Base-by-base conservation (phyloP, 2,113 vertebrate species). In the Sturnira hondurensis region DNA sequence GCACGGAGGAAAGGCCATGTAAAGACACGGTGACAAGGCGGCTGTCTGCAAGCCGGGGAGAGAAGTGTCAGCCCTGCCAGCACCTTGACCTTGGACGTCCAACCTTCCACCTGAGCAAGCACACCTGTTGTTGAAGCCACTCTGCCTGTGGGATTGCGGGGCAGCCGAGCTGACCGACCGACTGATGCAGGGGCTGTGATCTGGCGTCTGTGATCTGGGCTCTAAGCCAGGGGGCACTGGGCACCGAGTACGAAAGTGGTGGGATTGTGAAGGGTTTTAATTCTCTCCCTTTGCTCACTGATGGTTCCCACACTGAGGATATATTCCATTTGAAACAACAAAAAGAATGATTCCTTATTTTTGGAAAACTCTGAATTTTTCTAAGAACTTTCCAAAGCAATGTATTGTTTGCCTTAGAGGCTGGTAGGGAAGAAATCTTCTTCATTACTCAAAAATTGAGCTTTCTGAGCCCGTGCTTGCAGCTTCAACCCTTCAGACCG, bases 381-480 rank as follows among this genome's bases (percentile, higher is more conserved):
- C 83, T 26, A 58, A 70, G 92, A 41, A 38, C 74, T 74, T 82
- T 85, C 68, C 43, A 52, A 76, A 61, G 31, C 67, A 43, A 8
- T 2, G 1, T 26, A 5, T 54, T 26, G 1, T 68, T 70, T 61
- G 41, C 5, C 54, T 15, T 26, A n/a, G 81, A 76, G 28, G 28
- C 58, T 15, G n/a, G 13, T 16, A 31, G 43, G 88, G 52, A 70
- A 76, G 90, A 52, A 19, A 28, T 5, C 3, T 2, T 47, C 63
- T 56, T 68, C 19, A 88, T 84, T 63, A 65, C 22, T 68, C 15
- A 31, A 15, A 54, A 45, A 77, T 89, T 45, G 38, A 10, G 36
- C 16, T 68, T 93, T 77, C 61, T 74, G 67, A 83, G 54, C 70
- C 38, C 36, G 68, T 86, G 43, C 84, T n/a, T 93, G 63, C 41